Evolutionary conservation across 2,888 invertebrate species (phyloP).

Genomic region (Dilophus febrilis): DNA sequence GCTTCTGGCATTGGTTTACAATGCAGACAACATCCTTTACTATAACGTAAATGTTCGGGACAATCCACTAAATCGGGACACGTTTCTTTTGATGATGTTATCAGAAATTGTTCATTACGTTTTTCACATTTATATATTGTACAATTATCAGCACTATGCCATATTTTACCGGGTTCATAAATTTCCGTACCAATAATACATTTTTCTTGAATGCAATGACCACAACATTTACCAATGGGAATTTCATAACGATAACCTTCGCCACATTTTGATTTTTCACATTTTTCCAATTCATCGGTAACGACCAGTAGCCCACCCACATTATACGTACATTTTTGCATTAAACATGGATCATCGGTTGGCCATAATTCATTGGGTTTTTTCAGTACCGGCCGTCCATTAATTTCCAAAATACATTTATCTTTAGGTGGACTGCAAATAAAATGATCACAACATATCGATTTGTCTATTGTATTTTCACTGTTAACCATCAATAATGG

Average conservation of each 20-base stretch:
- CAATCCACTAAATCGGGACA: constrained; percentile 50
- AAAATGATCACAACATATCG: constrained; percentile 50
- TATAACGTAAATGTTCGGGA: constrained; percentile 34
- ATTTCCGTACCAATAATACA: constrained; percentile 37
- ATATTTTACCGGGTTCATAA: constrained; percentile 35
- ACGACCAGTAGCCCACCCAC: constrained; percentile 20
- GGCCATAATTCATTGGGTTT: constrained; percentile 31
- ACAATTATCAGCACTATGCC: constrained; percentile 48
- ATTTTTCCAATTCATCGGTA: constrained; percentile 18
- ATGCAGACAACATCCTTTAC: constrained; percentile 48
- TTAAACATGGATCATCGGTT: constrained; percentile 31
- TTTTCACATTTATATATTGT: constrained; percentile 38
- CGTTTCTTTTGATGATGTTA: constrained; percentile 33
- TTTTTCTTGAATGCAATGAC: constrained; percentile 39
- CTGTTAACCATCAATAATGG: constrained; percentile 23
- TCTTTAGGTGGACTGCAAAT: constrained; percentile 41
- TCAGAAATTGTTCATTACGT: constrained; percentile 29
- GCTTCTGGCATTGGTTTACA: constrained; percentile 38
- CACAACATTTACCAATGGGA: constrained; percentile 39
- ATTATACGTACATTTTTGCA: constrained; percentile 22
- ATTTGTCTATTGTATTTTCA: constrained; percentile 20
- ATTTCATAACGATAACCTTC: constrained; percentile 40
- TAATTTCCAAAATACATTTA: constrained; percentile 23
- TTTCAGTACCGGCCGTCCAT: constrained; percentile 22
- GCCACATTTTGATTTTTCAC: constrained; percentile 19